These are phyloP conservation scores for Caenorhabditis tropicalis DNA, from an alignment of 1,140 invertebrate species.

Conservation along the genomic window DNA sequence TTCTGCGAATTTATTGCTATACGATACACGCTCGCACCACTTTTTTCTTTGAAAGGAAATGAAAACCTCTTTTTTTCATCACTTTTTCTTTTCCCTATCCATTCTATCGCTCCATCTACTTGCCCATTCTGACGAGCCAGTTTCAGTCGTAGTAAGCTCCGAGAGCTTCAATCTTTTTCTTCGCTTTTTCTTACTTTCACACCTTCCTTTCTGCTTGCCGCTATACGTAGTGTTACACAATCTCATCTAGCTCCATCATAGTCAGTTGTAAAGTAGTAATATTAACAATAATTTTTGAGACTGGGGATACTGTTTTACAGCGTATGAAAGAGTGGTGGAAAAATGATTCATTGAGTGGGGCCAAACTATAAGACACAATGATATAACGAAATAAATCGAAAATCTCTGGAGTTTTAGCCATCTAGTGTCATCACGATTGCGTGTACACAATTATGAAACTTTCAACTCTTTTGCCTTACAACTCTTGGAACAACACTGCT, in stretches of 20 bases:
- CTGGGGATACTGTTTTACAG: no score
- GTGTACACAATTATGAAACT: constrained; percentile 1
- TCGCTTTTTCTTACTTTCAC: neutral
- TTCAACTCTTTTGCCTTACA: constrained; percentile 29
- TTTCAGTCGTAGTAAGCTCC: neutral
- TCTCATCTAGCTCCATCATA: no score
- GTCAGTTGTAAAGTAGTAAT: no score
- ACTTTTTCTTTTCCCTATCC: neutral
- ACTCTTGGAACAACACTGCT: neutral
- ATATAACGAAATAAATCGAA: neutral
- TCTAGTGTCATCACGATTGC: neutral
- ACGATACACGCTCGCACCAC: no score
- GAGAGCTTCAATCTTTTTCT: neutral
- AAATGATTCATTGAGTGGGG: neutral
- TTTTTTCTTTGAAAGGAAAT: no score
- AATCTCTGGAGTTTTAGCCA: neutral
- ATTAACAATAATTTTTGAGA: no score
- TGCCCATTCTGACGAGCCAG: neutral
- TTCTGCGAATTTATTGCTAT: no score
- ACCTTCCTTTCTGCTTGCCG: neutral
- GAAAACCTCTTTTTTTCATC: neutral
- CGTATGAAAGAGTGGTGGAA: neutral
- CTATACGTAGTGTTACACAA: no score
- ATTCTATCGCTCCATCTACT: neutral
- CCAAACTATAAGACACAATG: neutral